A percentile compares a stretch with the other conserved stretches of the same genome.
phyloP scores from a whole-genome alignment of 2,888 invertebrate species.

The Ormyrus thymus region DNA sequence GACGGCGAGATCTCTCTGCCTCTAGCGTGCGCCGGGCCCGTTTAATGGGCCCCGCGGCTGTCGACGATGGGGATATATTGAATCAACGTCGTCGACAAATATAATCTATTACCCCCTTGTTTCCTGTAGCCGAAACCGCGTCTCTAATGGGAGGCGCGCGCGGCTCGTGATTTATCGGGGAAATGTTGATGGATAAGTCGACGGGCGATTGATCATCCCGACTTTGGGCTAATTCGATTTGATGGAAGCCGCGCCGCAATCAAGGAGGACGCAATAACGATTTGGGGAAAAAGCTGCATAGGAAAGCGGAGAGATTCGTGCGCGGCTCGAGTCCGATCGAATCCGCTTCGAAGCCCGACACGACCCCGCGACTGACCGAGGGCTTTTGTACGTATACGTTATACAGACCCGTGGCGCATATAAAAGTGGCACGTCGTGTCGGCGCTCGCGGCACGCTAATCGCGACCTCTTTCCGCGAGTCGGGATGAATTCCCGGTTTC shows the following conservation, averaged over 20 bases:
- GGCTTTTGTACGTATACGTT: not conserved
- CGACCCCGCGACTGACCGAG: too few species aligned
- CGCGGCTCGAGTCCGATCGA: too few species aligned
- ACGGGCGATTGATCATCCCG: conserved; percentile 6
- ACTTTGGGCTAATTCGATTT: not conserved
- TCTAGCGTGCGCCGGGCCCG: not conserved
- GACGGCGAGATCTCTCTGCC: not conserved
- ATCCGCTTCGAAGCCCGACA: too few species aligned
- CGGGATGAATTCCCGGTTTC: conserved; percentile 47
- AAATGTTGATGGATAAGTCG: not conserved
- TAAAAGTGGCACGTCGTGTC: conserved; percentile 63
- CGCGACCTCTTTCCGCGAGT: conserved; percentile 63
- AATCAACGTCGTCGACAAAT: conserved; percentile 37
- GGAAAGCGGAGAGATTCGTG: too few species aligned
- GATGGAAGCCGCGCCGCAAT: too few species aligned
- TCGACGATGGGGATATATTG: conserved; percentile 26
- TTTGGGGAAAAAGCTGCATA: too few species aligned
- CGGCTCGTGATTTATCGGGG: conserved; percentile 15
- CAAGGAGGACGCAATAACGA: too few species aligned
- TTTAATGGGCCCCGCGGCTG: too few species aligned
- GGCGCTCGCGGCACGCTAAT: conserved; percentile 64
- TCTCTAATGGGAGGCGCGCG: conserved; percentile 18
- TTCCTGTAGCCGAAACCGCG: conserved; percentile 4
- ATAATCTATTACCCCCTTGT: not conserved
- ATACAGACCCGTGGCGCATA: not conserved